Percentiles rank a stretch among this genome's conserved stretches.
These are phyloP conservation scores for Rhorus exstirpatorius DNA, from an alignment of 2,888 invertebrate genomes.

Conservation along the genomic window DNA sequence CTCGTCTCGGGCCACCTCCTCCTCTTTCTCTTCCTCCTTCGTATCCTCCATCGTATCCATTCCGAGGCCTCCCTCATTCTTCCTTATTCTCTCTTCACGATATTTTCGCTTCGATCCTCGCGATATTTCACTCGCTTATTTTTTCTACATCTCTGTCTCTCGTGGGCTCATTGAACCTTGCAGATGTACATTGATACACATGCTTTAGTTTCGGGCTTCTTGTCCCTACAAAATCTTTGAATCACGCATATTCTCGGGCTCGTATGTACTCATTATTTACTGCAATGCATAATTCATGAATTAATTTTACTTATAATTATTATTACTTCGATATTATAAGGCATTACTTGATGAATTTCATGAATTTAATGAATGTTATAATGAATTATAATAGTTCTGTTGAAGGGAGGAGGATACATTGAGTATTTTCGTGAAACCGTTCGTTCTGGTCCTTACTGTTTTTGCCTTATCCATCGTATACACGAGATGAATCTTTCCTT, in stretches of 20 bases:
- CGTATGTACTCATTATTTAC: background rate
- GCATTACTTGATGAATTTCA: no score
- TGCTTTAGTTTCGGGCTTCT: slow-evolving; percentile 5
- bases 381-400: background rate
- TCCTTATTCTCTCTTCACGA: slow-evolving; percentile 65
- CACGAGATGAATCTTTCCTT: background rate
- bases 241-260: slow-evolving; percentile 2
- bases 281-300: background rate
- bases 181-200: background rate
- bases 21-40: slow-evolving; percentile 46
- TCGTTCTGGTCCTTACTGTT: background rate
- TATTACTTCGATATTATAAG: background rate
- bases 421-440: background rate
- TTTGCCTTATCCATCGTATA: no score
- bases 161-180: slow-evolving; percentile 28
- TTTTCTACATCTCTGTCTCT: slow-evolving; percentile 66
- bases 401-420: background rate
- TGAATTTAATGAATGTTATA: background rate
- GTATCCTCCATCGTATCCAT: slow-evolving; percentile 43
- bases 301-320: background rate
- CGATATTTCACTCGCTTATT: slow-evolving; percentile 82
- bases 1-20: slow-evolving; percentile 68
- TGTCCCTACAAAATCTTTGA: slow-evolving; percentile 6
- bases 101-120: slow-evolving; percentile 75
- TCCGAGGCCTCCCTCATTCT: slow-evolving; percentile 61